These are phyloP conservation scores for Macrosoma leucophasiata DNA, from an alignment of 2,888 invertebrate species.

Conservation along the genomic window DNA sequence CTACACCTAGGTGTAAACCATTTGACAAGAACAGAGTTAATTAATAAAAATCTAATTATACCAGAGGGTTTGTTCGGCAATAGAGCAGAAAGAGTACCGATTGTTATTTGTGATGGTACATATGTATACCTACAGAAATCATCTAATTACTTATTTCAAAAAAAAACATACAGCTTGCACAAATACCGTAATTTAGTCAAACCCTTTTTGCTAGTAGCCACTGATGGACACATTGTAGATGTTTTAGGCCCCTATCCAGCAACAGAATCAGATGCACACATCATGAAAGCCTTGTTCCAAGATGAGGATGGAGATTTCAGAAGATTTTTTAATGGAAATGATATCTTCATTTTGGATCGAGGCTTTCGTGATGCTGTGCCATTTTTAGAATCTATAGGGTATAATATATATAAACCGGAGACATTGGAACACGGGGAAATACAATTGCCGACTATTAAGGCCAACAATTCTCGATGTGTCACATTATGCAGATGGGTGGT, in stretches of 20 bases:
- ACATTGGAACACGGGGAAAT: slow-evolving; percentile 11
- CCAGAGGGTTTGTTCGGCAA: not conserved
- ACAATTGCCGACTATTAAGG: slow-evolving; percentile 15
- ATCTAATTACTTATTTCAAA: slow-evolving; percentile 21
- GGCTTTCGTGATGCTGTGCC: slow-evolving; percentile 1
- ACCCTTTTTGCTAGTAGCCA: slow-evolving; percentile 24
- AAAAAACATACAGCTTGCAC: slow-evolving; percentile 21
- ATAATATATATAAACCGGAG: slow-evolving; percentile 15
- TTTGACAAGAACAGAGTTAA: not conserved
- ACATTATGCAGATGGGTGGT: slow-evolving; percentile 16
- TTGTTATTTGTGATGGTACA: slow-evolving; percentile 14
- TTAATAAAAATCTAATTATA: not conserved
- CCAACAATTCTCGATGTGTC: slow-evolving; percentile 15
- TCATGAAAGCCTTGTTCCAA: no score
- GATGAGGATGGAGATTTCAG: no score
- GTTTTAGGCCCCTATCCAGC: slow-evolving; percentile 20
- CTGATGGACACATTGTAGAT: slow-evolving; percentile 22
- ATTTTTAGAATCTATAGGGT: slow-evolving; percentile 4
- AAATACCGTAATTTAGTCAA: slow-evolving; percentile 24
- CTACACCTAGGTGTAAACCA: not conserved
- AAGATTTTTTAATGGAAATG: no score
- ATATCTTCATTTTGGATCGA: slow-evolving; percentile 8
- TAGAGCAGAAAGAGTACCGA: not conserved
- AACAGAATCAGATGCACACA: slow-evolving; percentile 17
- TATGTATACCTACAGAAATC: slow-evolving; percentile 10